Conservation (phyloP, 2,888 invertebrate species). For the Terebella lapidaria region DNA sequence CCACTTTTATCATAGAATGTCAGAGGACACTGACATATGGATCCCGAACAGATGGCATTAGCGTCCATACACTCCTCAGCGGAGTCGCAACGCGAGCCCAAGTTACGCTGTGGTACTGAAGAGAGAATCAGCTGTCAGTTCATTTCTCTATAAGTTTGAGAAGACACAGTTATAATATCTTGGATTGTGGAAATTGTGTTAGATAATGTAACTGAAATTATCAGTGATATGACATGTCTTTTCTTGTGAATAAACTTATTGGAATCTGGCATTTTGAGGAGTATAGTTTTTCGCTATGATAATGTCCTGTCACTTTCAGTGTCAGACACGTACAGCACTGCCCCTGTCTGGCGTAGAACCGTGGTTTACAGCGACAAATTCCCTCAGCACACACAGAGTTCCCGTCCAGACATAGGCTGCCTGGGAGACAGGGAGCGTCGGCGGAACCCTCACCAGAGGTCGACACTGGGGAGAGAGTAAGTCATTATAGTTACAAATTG, state of each 20-base stretch:
- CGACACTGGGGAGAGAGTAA: conserved; percentile 19
- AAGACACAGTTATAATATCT: too few species aligned
- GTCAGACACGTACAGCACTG: conserved; percentile 20
- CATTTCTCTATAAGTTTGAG: too few species aligned
- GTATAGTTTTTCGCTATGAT: too few species aligned
- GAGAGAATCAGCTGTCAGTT: neutral
- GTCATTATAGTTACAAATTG: neutral
- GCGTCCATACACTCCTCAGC: conserved; percentile 16
- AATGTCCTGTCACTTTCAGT: too few species aligned
- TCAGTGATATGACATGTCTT: too few species aligned
- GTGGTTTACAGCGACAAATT: conserved; percentile 17
- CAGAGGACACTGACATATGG: conserved; percentile 15
- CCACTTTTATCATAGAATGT: conserved; percentile 19
- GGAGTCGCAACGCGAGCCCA: conserved; percentile 15
- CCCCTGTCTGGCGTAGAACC: conserved; percentile 18
- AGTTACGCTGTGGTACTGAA: conserved; percentile 17
- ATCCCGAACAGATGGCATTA: conserved; percentile 16
- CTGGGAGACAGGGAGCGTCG: conserved; percentile 21
- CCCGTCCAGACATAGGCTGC: conserved; percentile 14
- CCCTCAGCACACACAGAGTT: conserved; percentile 21
- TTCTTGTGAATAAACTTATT: too few species aligned
- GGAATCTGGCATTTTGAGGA: too few species aligned
- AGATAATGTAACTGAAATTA: too few species aligned
- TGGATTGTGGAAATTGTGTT: too few species aligned
- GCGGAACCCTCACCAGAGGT: conserved; percentile 20